phyloP scores from a whole-genome alignment of 1,140 invertebrate genomes.

The Drosophila persimilis region DNA sequence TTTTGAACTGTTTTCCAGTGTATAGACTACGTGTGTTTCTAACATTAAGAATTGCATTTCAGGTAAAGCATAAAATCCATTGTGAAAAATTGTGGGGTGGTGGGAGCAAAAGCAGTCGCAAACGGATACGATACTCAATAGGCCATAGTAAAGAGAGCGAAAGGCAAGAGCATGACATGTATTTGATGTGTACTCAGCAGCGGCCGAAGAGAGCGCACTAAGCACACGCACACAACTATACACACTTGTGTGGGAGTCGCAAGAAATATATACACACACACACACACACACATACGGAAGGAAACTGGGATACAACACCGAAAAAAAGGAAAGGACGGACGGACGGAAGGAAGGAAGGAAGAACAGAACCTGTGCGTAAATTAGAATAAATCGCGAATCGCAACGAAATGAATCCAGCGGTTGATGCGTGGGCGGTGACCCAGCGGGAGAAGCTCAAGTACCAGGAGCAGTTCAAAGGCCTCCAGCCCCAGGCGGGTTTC shows the following conservation, averaged over 20 bases:
- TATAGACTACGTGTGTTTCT: slow-evolving; percentile 3
- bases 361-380: slow-evolving; percentile 35
- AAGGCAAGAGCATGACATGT: slow-evolving; percentile 57
- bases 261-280: slow-evolving; percentile 35
- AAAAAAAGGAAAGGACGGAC: slow-evolving; percentile 17
- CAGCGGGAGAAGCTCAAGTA: slow-evolving; percentile 94
- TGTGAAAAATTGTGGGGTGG: slow-evolving; percentile 80
- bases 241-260: slow-evolving; percentile 48
- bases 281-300: slow-evolving; percentile 12
- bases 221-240: slow-evolving; percentile 58
- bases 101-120: slow-evolving; percentile 64
- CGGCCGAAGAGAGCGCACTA: slow-evolving; percentile 70
- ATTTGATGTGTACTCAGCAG: slow-evolving; percentile 72
- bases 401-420: slow-evolving; percentile 83
- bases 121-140: slow-evolving; percentile 62
- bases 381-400: slow-evolving; percentile 20
- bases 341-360: slow-evolving; percentile 1
- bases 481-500: slow-evolving; percentile 94
- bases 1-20: slow-evolving; percentile 11
- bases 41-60: slow-evolving; percentile 53
- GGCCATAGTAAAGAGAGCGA: slow-evolving; percentile 51
- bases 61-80: slow-evolving; percentile 80
- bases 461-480: slow-evolving; percentile 94
- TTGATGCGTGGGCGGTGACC: slow-evolving; percentile 94
- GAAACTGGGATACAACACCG: slow-evolving; percentile 1